Evolutionary conservation across 2,888 invertebrate genomes (phyloP).

Genomic region (Unio delphinus): DNA sequence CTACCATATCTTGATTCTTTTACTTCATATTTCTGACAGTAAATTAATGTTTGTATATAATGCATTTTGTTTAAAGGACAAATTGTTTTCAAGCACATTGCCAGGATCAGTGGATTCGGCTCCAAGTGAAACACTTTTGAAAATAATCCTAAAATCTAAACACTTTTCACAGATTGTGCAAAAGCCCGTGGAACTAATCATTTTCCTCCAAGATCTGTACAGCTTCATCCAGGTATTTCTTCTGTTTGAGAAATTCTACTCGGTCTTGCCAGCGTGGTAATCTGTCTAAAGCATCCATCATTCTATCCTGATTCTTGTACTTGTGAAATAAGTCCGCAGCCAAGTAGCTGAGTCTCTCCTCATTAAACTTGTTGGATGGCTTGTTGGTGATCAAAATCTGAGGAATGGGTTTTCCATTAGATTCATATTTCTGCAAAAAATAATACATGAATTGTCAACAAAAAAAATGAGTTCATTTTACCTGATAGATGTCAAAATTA

Average conservation of each 20-base stretch:
- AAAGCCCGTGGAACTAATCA: conserved; percentile 20
- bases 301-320: conserved; percentile 31
- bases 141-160: too few species aligned
- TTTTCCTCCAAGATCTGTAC: conserved; percentile 37
- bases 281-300: conserved; percentile 48
- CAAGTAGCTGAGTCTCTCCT: conserved; percentile 47
- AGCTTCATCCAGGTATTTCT: conserved; percentile 39
- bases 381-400: conserved; percentile 36
- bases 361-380: conserved; percentile 39
- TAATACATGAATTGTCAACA: too few species aligned
- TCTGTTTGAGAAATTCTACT: conserved; percentile 44
- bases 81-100: too few species aligned
- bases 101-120: too few species aligned
- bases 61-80: too few species aligned
- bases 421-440: conserved; percentile 28
- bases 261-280: conserved; percentile 37
- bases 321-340: conserved; percentile 46
- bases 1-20: too few species aligned
- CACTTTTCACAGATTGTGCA: too few species aligned
- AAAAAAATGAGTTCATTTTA: too few species aligned
- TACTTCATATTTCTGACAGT: too few species aligned
- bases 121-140: too few species aligned
- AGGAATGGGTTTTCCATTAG: conserved; percentile 32
- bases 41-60: too few species aligned
- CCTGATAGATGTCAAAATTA: too few species aligned